Evolutionary conservation across 2,113 vertebrate species (phyloP).

Genomic region (Procavia capensis): DNA sequence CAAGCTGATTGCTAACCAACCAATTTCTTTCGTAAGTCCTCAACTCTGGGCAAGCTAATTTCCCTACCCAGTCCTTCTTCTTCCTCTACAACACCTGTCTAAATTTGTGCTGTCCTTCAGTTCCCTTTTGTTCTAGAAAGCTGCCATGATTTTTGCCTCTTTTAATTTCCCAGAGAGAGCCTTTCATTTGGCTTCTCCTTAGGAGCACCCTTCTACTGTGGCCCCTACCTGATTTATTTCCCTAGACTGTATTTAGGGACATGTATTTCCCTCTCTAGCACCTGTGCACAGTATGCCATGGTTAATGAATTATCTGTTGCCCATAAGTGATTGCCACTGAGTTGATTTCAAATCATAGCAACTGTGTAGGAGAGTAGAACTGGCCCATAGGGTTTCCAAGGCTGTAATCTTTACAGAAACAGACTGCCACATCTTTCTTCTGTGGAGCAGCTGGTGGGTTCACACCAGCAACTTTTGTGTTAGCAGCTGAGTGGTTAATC

Average conservation of each 20-base stretch:
- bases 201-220: background rate
- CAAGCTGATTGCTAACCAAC: background rate
- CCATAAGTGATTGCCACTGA: background rate
- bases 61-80: background rate
- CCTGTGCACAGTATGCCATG: background rate
- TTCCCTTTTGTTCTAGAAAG: background rate
- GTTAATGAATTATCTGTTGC: constrained; percentile 5
- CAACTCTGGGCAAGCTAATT: background rate
- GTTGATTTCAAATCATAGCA: no score
- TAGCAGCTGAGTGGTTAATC: background rate
- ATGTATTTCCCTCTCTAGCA: background rate
- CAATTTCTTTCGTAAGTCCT: background rate
- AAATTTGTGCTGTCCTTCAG: background rate
- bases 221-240: background rate
- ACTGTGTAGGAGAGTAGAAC: background rate
- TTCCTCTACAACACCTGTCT: background rate
- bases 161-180: constrained; percentile 47
- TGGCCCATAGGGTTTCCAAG: background rate
- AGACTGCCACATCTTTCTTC: background rate
- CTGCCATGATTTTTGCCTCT: background rate
- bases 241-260: background rate
- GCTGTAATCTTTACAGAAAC: background rate
- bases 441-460: background rate
- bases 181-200: constrained; percentile 41
- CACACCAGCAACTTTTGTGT: background rate